phyloP scores from a whole-genome alignment of 2,797 vertebrate species.

The Danio tinwini region DNA sequence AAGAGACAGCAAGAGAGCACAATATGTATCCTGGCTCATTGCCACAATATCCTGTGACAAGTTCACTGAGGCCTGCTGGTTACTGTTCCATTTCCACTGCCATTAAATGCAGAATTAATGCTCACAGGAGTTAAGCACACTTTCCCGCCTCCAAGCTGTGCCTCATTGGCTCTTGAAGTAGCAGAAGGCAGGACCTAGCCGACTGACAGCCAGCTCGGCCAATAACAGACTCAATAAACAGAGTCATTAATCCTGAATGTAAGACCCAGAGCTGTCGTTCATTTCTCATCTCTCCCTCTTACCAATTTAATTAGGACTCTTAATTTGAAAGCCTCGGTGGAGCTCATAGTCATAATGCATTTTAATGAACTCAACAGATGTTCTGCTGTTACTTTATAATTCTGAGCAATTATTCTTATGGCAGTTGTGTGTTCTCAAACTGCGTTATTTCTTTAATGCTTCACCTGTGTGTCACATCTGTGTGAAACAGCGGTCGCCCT shows the following conservation, averaged over 20 bases:
- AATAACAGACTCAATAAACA: conserved; percentile 68
- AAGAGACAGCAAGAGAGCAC: conserved; percentile 34
- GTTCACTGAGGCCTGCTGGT: conserved; percentile 72
- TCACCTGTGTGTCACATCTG: conserved; percentile 80
- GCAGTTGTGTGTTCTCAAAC: conserved; percentile 67
- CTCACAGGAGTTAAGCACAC: conserved; percentile 64
- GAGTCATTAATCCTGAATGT: conserved; percentile 76
- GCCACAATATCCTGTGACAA: conserved; percentile 72
- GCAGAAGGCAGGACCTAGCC: background rate
- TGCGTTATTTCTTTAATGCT: conserved; percentile 74
- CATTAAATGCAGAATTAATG: conserved; percentile 75
- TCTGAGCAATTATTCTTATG: conserved; percentile 77
- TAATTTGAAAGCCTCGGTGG: conserved; percentile 80
- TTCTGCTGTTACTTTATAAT: conserved; percentile 79
- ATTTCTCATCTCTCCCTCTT: conserved; percentile 71
- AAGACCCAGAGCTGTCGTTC: conserved; percentile 68
- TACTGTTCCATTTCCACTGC: conserved; percentile 67
- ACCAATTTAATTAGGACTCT: conserved; percentile 83
- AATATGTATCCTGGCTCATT: conserved; percentile 60
- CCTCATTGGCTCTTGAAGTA: conserved; percentile 30
- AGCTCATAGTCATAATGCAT: conserved; percentile 79
- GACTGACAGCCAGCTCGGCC: conserved; percentile 66
- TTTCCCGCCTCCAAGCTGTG: conserved; percentile 53
- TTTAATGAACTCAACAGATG: conserved; percentile 85
- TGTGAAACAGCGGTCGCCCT: conserved; percentile 58